Evolutionary conservation across 2,113 vertebrate genomes (phyloP).

Genomic region (Cyrtonyx montezumae): DNA sequence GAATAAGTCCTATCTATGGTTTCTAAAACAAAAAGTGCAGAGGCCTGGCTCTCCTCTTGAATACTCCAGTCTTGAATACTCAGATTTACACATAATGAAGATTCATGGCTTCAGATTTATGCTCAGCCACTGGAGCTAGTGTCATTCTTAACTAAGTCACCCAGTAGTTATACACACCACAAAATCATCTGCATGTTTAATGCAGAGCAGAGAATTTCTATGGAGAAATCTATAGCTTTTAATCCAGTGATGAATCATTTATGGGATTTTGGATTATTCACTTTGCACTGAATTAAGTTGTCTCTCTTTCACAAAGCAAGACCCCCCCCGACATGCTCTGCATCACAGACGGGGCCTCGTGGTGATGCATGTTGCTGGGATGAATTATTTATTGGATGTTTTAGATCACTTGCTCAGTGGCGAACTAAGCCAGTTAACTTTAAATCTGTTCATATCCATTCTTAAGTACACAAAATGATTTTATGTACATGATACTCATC

Average conservation of each 20-base stretch:
- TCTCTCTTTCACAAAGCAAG: slow-evolving; percentile 46
- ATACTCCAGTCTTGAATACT: neutral
- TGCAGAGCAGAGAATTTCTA: slow-evolving; percentile 28
- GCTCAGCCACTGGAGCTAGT: neutral
- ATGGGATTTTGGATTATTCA: slow-evolving; percentile 63
- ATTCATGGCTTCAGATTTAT: slow-evolving; percentile 12
- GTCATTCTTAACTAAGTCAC: neutral
- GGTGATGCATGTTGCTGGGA: slow-evolving; percentile 41
- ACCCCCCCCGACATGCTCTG: neutral
- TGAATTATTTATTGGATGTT: slow-evolving; percentile 73
- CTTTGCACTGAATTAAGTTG: slow-evolving; percentile 71
- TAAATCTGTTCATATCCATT: slow-evolving; percentile 50
- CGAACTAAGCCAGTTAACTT: slow-evolving; percentile 62
- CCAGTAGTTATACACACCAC: slow-evolving; percentile 8
- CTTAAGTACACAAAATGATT: slow-evolving; percentile 38
- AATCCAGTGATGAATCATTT: slow-evolving; percentile 72
- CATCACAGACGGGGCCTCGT: neutral
- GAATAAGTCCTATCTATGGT: neutral
- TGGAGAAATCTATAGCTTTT: slow-evolving; percentile 61
- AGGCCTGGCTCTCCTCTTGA: neutral
- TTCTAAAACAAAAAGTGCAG: neutral
- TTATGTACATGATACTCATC: slow-evolving; percentile 3
- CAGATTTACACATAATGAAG: neutral
- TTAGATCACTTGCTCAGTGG: slow-evolving; percentile 54
- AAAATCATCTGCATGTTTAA: slow-evolving; percentile 46